phyloP scores from a whole-genome alignment of 2,113 vertebrate genomes.

The Falcunculus frontatus region DNA sequence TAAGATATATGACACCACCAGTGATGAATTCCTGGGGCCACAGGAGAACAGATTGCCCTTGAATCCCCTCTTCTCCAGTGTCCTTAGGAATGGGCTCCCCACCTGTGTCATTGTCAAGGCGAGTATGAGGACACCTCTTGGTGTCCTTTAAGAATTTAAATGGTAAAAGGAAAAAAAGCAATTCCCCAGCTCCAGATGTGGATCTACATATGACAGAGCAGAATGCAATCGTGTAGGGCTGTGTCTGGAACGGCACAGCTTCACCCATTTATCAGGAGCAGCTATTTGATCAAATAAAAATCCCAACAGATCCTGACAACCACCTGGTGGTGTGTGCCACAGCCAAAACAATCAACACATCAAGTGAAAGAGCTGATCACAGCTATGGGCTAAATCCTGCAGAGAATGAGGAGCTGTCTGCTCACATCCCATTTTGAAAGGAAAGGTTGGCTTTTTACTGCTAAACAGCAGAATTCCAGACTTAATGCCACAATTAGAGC shows the following conservation, averaged over 20 bases:
- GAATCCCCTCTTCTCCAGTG: neutral
- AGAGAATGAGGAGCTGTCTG: neutral
- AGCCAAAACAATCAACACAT: neutral
- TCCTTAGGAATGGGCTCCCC: neutral
- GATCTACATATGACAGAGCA: neutral
- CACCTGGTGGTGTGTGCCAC: neutral
- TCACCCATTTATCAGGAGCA: neutral
- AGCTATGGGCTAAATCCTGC: neutral
- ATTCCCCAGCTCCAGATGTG: neutral
- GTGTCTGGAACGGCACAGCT: neutral
- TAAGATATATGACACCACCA: constrained; percentile 15
- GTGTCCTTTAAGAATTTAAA: neutral
- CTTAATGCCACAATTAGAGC: neutral
- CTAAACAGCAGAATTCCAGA: neutral
- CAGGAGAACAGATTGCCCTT: constrained; percentile 41
- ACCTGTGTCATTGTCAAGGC: neutral
- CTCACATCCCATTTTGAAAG: neutral
- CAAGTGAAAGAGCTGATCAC: neutral
- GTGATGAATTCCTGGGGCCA: constrained; percentile 57
- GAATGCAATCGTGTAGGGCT: fast-evolving
- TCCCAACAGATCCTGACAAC: neutral
- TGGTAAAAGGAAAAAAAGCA: neutral
- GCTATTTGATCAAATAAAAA: constrained; percentile 7
- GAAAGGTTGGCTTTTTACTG: neutral
- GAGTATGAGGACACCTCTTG: neutral